Percentiles rank a stretch among this genome's conserved stretches.
These are phyloP conservation scores for Pogoniulus pusillus DNA, from an alignment of 2,797 vertebrate genomes.

Conservation along the genomic window DNA sequence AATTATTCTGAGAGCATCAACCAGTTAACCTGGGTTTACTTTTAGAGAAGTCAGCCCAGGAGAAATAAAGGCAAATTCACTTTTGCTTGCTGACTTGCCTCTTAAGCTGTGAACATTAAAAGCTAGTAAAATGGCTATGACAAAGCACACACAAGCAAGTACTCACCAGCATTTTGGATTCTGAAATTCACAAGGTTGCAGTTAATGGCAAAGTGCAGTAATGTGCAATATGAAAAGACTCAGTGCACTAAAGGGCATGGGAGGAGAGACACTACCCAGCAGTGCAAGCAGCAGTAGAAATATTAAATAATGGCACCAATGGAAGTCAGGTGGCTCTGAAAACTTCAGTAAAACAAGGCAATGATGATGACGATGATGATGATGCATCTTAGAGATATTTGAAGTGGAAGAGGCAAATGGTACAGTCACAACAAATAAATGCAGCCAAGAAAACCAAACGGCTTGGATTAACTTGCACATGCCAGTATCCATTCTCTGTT, in stretches of 20 bases:
- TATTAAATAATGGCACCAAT: slow-evolving; percentile 39
- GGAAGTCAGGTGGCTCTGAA: slow-evolving; percentile 21
- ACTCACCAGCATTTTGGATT: slow-evolving; percentile 59
- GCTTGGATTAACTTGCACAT: slow-evolving; percentile 41
- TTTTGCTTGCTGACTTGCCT: slow-evolving; percentile 42
- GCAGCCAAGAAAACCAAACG: slow-evolving; percentile 57
- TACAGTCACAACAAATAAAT: slow-evolving; percentile 40
- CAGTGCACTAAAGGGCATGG: not conserved
- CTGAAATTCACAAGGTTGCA: slow-evolving; percentile 52
- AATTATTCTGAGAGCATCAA: slow-evolving; percentile 52
- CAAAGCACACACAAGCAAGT: slow-evolving; percentile 58
- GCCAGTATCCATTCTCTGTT: slow-evolving; percentile 61
- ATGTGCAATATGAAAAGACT: slow-evolving; percentile 4
- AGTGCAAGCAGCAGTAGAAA: slow-evolving; percentile 34
- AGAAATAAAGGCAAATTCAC: slow-evolving; percentile 31
- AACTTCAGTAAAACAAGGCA: slow-evolving; percentile 23
- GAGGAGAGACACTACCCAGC: slow-evolving; percentile 27
- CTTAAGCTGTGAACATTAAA: slow-evolving; percentile 63
- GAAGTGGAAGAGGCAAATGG: slow-evolving; percentile 54
- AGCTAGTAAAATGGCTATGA: slow-evolving; percentile 48
- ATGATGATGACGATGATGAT: no score
- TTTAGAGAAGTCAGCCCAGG: slow-evolving; percentile 25
- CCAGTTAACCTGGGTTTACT: slow-evolving; percentile 16
- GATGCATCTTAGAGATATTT: not conserved
- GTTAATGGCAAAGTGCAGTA: slow-evolving; percentile 33